Percentiles rank a stretch among this genome's conserved stretches.
Evolutionary conservation across 2,888 invertebrate genomes (phyloP).

Genomic region (Heliothis peltigera): DNA sequence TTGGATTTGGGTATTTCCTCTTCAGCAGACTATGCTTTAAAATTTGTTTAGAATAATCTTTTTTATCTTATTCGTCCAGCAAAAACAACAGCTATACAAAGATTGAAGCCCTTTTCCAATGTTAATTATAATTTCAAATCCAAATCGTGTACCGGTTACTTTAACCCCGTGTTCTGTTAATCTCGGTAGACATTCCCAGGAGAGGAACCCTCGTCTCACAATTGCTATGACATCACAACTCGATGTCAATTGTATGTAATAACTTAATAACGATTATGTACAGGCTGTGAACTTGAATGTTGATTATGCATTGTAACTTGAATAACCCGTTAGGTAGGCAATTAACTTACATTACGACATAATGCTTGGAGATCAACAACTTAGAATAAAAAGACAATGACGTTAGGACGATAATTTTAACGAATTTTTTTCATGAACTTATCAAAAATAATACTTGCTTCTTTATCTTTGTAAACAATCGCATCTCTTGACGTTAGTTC

Average conservation of each 20-base stretch:
- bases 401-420: conserved; percentile 20
- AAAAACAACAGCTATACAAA: not conserved
- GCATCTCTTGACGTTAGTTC: conserved; percentile 1
- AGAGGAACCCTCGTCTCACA: conserved; percentile 10
- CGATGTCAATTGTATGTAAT: conserved; percentile 52
- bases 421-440: conserved; percentile 15
- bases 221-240: conserved; percentile 45
- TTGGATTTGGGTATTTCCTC: conserved; percentile 37
- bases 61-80: not conserved
- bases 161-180: conserved; percentile 3
- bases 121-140: not conserved
- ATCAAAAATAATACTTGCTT: conserved; percentile 12
- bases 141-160: not conserved
- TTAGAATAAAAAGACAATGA: conserved; percentile 41
- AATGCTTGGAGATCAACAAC: conserved; percentile 49
- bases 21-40: not conserved
- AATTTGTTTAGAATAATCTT: no score
- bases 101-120: not conserved
- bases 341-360: conserved; percentile 56
- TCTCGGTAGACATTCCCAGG: conserved; percentile 8
- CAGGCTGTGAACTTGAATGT: conserved; percentile 66
- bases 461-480: conserved; percentile 12
- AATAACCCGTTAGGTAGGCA: conserved; percentile 62
- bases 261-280: conserved; percentile 57
- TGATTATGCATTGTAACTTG: conserved; percentile 68